Evolutionary conservation across 2,113 vertebrate genomes (phyloP).

Genomic region (Pelodiscus sinensis): DNA sequence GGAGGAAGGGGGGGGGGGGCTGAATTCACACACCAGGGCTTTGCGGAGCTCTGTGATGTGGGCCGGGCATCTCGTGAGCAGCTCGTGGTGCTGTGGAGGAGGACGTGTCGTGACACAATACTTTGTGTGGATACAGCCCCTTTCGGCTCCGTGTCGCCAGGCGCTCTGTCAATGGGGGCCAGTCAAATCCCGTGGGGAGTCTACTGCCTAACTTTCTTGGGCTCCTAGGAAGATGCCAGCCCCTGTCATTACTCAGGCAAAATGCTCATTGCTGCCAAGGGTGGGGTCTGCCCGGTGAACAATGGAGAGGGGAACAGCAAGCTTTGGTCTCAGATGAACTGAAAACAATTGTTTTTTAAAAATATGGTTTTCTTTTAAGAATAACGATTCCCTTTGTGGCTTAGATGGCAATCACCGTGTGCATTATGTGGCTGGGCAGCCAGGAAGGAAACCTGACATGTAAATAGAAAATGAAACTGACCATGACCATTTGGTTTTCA

Average conservation of each 20-base stretch:
- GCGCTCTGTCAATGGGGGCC: background rate
- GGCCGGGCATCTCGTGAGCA: background rate
- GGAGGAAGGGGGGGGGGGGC: background rate
- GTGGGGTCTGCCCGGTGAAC: background rate
- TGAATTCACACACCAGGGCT: background rate
- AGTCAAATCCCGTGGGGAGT: background rate
- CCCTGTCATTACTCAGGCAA: background rate
- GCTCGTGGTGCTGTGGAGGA: background rate
- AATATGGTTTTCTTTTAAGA: background rate
- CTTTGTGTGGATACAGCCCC: too few species aligned
- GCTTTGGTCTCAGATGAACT: background rate
- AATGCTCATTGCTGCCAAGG: background rate
- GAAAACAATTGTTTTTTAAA: rapidly evolving
- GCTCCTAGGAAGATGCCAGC: background rate
- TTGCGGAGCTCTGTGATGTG: background rate
- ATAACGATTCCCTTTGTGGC: background rate
- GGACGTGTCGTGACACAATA: background rate
- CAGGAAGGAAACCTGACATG: rapidly evolving
- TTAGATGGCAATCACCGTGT: rapidly evolving
- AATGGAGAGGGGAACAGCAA: background rate
- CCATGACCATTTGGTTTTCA: rapidly evolving
- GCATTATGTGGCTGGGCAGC: rapidly evolving
- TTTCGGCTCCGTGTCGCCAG: background rate
- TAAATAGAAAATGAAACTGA: rapidly evolving
- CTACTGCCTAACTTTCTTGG: background rate